A percentile compares a stretch with the other conserved stretches of the same genome.
Evolutionary conservation across 2,113 vertebrate genomes (phyloP).

Genomic region (Lanius ludovicianus): DNA sequence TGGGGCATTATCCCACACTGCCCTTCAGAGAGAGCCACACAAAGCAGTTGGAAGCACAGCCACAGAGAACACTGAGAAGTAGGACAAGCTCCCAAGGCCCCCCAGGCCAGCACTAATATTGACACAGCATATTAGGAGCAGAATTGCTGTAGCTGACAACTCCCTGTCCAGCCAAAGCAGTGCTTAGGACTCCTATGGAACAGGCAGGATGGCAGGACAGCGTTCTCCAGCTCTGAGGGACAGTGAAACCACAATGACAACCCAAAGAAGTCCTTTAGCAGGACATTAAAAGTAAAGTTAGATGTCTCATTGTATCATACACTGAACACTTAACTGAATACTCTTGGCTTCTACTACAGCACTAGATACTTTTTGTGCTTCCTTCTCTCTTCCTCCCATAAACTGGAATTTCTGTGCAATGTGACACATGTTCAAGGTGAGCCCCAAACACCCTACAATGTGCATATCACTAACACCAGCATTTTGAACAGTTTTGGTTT

Average conservation of each 20-base stretch:
- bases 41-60: neutral
- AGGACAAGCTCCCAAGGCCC: slow-evolving; percentile 10
- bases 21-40: neutral
- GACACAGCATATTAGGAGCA: neutral
- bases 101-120: neutral
- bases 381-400: neutral
- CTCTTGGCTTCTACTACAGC: neutral
- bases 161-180: neutral
- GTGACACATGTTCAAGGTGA: neutral
- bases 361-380: neutral
- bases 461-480: neutral
- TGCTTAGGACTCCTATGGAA: rapidly evolving
- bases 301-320: neutral
- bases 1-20: neutral
- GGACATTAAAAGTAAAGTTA: neutral
- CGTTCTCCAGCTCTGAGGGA: neutral
- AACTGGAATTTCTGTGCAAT: neutral
- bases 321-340: neutral
- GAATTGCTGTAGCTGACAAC: neutral
- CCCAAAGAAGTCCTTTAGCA: neutral
- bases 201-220: neutral
- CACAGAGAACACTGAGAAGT: neutral
- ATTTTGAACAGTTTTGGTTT: neutral
- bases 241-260: neutral
- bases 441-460: neutral